Conservation (phyloP, 2,888 invertebrate species). For the Lycocerus yunnanus region DNA sequence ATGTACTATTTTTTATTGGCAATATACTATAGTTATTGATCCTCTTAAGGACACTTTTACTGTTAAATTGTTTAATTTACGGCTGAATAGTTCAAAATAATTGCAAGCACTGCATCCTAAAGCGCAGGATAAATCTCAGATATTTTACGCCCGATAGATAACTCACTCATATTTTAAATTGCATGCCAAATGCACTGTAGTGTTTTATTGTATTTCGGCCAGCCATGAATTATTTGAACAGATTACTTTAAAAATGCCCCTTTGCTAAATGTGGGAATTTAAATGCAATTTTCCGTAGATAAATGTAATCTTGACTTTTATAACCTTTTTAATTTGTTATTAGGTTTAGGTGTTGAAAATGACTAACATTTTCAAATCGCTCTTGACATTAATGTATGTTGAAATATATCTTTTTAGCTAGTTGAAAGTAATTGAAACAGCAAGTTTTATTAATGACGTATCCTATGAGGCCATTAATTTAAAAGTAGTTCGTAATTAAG, state of each 20-base stretch:
- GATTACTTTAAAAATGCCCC: neutral
- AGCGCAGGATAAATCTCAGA: neutral
- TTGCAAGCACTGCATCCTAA: neutral
- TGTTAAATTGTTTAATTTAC: too few relatives aligned
- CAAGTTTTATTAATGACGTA: neutral
- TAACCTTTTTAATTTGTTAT: neutral
- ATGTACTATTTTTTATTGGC: too few relatives aligned
- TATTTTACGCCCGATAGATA: neutral
- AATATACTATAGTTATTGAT: too few relatives aligned
- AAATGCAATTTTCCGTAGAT: neutral
- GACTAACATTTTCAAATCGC: neutral
- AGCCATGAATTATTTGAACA: neutral
- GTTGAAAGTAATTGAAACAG: neutral
- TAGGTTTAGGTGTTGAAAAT: neutral
- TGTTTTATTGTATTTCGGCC: neutral
- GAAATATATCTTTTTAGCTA: neutral
- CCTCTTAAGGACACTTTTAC: too few relatives aligned
- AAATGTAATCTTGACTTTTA: neutral
- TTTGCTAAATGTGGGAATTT: neutral
- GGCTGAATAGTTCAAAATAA: neutral
- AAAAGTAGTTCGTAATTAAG: neutral
- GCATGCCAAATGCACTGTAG: neutral
- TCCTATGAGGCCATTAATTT: neutral
- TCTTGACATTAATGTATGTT: neutral
- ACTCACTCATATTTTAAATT: neutral